phyloP scores from a whole-genome alignment of 2,113 vertebrate species.

The Otis tarda region DNA sequence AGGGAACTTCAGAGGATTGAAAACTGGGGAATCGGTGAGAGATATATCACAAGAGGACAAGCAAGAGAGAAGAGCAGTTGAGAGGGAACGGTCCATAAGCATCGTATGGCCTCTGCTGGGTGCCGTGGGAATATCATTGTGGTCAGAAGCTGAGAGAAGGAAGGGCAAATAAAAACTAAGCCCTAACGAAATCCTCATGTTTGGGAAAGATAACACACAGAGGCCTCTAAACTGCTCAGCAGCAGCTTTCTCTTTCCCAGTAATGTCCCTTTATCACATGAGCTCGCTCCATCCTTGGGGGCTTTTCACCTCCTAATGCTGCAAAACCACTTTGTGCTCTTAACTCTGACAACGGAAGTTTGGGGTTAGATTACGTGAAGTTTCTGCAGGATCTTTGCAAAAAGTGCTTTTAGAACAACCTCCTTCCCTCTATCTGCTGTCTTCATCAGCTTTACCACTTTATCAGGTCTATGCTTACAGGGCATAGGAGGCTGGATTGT shows the following conservation, averaged over 20 bases:
- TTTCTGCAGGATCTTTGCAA: neutral
- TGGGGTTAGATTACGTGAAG: neutral
- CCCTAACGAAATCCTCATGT: neutral
- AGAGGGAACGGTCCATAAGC: neutral
- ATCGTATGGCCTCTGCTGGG: neutral
- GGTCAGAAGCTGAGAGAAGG: neutral
- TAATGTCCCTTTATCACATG: neutral
- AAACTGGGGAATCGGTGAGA: neutral
- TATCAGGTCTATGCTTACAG: neutral
- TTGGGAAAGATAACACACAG: constrained; percentile 52
- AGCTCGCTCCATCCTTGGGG: neutral
- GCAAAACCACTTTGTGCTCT: constrained; percentile 49
- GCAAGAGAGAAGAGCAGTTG: rapidly evolving
- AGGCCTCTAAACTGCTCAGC: neutral
- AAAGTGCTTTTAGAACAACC: neutral
- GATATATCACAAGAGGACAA: rapidly evolving
- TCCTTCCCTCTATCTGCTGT: neutral
- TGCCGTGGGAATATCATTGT: neutral
- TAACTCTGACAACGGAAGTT: neutral
- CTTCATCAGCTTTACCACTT: neutral
- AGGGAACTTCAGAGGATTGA: neutral
- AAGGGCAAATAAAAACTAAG: constrained; percentile 43
- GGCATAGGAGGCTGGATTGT: neutral
- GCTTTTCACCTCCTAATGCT: constrained; percentile 18
- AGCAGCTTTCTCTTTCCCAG: neutral